Percentiles rank a stretch among this genome's conserved stretches.
Evolutionary conservation across 1,140 invertebrate genomes (phyloP).

Genomic region (Alviniconcha marisindica): DNA sequence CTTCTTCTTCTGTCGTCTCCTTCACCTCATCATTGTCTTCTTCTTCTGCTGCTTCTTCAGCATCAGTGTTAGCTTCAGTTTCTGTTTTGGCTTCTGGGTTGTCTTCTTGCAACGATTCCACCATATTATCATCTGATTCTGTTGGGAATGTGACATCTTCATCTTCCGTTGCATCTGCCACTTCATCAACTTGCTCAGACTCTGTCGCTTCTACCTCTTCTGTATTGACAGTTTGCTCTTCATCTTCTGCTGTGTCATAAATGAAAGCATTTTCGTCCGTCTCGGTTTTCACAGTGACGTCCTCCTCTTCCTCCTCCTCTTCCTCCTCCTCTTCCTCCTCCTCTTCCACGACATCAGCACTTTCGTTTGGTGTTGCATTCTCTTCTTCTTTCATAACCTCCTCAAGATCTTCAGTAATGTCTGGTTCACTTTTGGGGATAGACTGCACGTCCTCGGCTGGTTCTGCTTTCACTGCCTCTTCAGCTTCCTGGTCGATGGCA

Average conservation of each 20-base stretch:
- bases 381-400: background rate
- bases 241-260: background rate
- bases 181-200: background rate
- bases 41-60: constrained; percentile 9
- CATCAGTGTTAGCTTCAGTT: too few relatives aligned
- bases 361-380: background rate
- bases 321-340: background rate
- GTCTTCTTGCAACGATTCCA: background rate
- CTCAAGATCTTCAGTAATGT: background rate
- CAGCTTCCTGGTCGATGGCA: background rate
- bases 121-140: background rate
- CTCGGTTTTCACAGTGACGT: background rate
- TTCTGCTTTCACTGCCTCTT: background rate
- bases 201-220: constrained; percentile 21
- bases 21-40: background rate
- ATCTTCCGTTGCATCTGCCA: background rate
- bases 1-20: background rate
- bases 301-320: background rate
- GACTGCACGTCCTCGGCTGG: constrained; percentile 12
- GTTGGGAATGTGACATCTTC: background rate
- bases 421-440: background rate
- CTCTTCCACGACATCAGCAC: background rate
- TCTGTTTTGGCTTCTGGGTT: background rate
- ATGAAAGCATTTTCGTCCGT: too few relatives aligned
- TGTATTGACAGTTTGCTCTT: background rate